A percentile compares a stretch with the other conserved stretches of the same genome.
Conservation (phyloP, 1,140 invertebrate species). For the Penaeus vannamei region DNA sequence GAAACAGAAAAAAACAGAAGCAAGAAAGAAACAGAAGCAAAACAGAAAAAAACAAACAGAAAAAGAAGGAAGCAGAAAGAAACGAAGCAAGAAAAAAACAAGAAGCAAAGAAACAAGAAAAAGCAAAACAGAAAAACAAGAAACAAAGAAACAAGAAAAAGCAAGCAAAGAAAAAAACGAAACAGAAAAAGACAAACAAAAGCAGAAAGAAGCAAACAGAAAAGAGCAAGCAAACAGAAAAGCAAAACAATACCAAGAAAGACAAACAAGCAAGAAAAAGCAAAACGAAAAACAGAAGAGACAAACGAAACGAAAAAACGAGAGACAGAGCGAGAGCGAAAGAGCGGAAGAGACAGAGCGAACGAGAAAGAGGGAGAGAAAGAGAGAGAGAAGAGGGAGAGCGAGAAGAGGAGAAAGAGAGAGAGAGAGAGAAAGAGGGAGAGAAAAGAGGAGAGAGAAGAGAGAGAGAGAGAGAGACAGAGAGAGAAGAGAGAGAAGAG, state of each 20-base stretch:
- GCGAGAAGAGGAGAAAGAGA: too few species aligned
- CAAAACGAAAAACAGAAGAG: not conserved
- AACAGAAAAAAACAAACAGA: too few species aligned
- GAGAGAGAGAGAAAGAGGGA: not conserved
- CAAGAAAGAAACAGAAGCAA: too few species aligned
- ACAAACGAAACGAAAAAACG: not conserved
- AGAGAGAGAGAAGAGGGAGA: not conserved
- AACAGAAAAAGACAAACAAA: not conserved
- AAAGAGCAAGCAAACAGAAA: too few species aligned
- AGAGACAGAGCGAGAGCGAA: not conserved
- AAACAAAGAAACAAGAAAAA: not conserved
- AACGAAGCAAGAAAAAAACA: not conserved
- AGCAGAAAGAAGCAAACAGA: too few species aligned
- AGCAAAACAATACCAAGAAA: too few species aligned
- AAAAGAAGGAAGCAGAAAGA: not conserved
- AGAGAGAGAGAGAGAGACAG: not conserved
- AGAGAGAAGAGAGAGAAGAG: not conserved
- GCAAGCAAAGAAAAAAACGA: not conserved
- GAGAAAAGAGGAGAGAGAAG: too few species aligned
- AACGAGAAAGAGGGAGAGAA: not conserved
- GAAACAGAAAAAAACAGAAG: not conserved
- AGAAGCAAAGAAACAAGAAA: constrained; percentile 17
- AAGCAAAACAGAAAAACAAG: not conserved
- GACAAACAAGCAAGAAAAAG: not conserved
- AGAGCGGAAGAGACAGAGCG: not conserved